Evolutionary conservation across 2,888 invertebrate genomes (phyloP), one percentile per base, ranked within the genome.

Genomic region (Lasioglossum figueresi): DNA sequence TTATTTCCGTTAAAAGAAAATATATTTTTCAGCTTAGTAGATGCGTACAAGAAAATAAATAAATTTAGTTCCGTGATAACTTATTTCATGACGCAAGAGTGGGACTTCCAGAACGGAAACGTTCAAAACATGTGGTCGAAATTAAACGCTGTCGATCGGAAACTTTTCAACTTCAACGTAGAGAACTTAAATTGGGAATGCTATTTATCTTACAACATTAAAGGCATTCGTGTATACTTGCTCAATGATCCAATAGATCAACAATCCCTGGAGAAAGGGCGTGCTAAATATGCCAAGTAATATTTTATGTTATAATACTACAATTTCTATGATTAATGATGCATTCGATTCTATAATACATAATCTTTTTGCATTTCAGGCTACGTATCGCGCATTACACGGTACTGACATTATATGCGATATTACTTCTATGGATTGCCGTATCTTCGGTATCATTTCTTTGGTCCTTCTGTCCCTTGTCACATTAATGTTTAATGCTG

Each of bases 61-160:
- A 97, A 96, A 88, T 96, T 98, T 76, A 96, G 97, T 76, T 95
- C 96, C 63, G 97, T 97, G 0, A 95, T 98, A 81, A 96, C 97
- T 87, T 98, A 97, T 95, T 98, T 98, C 95, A 97, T 97, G 4
- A 96, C 96, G 16, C 96, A 97, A 86, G 96, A 97, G 88, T 98
- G 98, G 98, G 95, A 95, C 71, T 98, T 98, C 92, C 94, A 95
- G 1, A 97, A 97, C 87, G 95, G 95, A 16, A 96, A 96, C 79
- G 96, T 97, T 0, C 92, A 96, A 27, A 94, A 93, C 3, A 96
- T 98, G 90, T 97, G 97, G 96, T n/a, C n/a, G n/a, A n/a, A n/a
- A n/a, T n/a, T n/a, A n/a, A n/a, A n/a, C n/a, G n/a, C n/a, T n/a
- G n/a, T 93, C 95, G 98, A 97, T 92, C 95, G 95, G 84, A 94